A percentile compares a stretch with the other conserved stretches of the same genome.
Conservation (phyloP, 64 coral and sea anemone genomes). For the Montipora foliosa region DNA sequence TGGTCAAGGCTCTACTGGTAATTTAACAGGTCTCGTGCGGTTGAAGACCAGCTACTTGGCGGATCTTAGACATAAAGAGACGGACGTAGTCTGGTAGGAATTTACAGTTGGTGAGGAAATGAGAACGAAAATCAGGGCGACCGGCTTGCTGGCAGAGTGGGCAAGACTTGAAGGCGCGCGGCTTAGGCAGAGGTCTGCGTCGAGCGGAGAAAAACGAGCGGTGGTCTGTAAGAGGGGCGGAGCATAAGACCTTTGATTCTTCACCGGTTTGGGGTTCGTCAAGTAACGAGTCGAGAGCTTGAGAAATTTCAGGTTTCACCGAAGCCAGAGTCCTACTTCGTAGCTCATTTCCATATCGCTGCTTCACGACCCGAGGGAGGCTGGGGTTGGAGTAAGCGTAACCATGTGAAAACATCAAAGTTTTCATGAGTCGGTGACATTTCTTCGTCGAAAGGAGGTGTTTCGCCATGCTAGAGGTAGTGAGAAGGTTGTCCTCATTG, state of each 20-base stretch:
- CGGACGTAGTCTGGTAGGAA: neutral
- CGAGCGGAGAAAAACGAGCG: neutral
- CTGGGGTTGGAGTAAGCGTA: constrained; percentile 26
- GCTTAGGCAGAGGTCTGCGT: neutral
- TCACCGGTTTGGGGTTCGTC: constrained; percentile 15
- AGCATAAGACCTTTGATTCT: constrained; percentile 23
- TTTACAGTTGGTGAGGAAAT: constrained; percentile 22
- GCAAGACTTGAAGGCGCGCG: neutral
- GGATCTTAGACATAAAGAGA: constrained; percentile 7
- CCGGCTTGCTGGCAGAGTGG: constrained; percentile 10
- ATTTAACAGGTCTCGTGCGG: neutral
- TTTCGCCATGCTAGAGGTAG: constrained; percentile 6
- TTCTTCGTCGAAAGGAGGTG: neutral
- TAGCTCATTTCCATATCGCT: constrained; percentile 35
- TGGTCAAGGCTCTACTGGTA: too few relatives aligned
- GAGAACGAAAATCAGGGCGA: neutral
- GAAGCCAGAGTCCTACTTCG: constrained; percentile 17
- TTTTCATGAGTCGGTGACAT: constrained; percentile 30
- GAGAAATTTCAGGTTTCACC: constrained; percentile 39
- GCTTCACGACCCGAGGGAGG: constrained; percentile 41
- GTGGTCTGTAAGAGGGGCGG: neutral
- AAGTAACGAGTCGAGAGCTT: constrained; percentile 16
- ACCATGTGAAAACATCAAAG: constrained; percentile 38
- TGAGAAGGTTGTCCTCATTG: constrained; percentile 36
- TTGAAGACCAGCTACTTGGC: neutral